Percentiles rank a stretch among this genome's conserved stretches.
phyloP scores from a whole-genome alignment of 2,888 invertebrate species.

The Cheilosia urbana region DNA sequence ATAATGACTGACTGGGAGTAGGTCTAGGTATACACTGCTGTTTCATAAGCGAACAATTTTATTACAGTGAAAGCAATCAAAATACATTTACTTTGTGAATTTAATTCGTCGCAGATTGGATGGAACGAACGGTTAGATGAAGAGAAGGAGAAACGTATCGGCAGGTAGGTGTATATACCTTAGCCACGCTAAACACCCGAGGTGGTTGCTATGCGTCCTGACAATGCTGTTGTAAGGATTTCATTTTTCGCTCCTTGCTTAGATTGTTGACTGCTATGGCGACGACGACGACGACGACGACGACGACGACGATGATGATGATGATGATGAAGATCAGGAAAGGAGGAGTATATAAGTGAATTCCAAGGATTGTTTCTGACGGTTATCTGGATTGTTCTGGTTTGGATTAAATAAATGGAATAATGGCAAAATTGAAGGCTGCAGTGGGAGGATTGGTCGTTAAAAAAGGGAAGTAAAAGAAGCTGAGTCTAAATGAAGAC shows the following conservation, averaged over 20 bases:
- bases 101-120: constrained; percentile 48
- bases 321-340: neutral
- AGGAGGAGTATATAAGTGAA: constrained; percentile 37
- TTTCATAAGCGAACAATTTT: constrained; percentile 42
- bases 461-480: constrained; percentile 8
- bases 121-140: constrained; percentile 17
- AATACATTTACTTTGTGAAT: constrained; percentile 60
- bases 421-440: constrained; percentile 61
- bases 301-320: neutral
- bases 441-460: constrained; percentile 2
- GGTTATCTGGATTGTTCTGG: constrained; percentile 46
- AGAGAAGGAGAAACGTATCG: constrained; percentile 18
- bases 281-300: neutral
- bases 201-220: constrained; percentile 4
- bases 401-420: constrained; percentile 62
- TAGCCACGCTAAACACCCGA: constrained; percentile 13
- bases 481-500: constrained; percentile 19
- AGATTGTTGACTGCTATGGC: constrained; percentile 1
- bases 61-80: constrained; percentile 53
- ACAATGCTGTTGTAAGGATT: constrained; percentile 6
- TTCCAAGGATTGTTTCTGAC: constrained; percentile 52
- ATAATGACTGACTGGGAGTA: constrained; percentile 39
- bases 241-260: constrained; percentile 14
- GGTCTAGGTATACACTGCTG: neutral
- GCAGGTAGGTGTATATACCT: constrained; percentile 17